These are phyloP conservation scores for Notothenia coriiceps DNA, from an alignment of 2,113 vertebrate genomes.

Conservation along the genomic window DNA sequence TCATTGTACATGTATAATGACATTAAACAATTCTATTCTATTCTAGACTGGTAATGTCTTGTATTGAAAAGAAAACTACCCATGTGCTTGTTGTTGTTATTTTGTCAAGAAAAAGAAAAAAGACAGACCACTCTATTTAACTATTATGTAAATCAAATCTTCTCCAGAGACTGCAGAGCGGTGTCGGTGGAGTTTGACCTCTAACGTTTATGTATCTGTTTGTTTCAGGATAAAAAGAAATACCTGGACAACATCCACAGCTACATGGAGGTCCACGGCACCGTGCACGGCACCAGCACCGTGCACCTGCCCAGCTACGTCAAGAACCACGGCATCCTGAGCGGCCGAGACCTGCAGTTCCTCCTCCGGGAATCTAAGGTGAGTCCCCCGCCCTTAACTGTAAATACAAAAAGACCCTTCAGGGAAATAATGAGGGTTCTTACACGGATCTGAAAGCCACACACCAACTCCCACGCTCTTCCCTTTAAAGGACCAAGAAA, in stretches of 20 bases:
- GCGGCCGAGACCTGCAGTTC: constrained; percentile 96
- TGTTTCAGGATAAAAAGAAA: constrained; percentile 91
- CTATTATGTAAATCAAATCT: too few relatives aligned
- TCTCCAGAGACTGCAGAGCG: too few relatives aligned
- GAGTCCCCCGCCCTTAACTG: not conserved
- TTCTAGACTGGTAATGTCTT: too few relatives aligned
- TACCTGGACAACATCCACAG: constrained; percentile 96
- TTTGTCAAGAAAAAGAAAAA: too few relatives aligned
- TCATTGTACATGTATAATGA: too few relatives aligned
- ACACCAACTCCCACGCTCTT: not conserved
- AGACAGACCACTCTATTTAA: too few relatives aligned
- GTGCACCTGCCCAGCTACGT: constrained; percentile 94
- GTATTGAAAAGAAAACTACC: too few relatives aligned
- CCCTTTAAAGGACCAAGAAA: not conserved
- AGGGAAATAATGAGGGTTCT: constrained; percentile 11
- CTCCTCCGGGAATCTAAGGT: constrained; percentile 92
- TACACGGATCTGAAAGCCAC: not conserved
- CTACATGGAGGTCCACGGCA: constrained; percentile 96
- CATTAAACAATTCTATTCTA: too few relatives aligned
- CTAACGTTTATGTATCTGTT: not conserved
- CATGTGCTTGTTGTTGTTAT: too few relatives aligned
- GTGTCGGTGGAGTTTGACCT: too few relatives aligned
- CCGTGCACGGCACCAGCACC: constrained; percentile 94
- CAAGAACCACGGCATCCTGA: constrained; percentile 97
- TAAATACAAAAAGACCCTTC: not conserved